A percentile compares a stretch with the other conserved stretches of the same genome.
Evolutionary conservation across 2,113 vertebrate genomes (phyloP).

Genomic region (Athene cunicularia): DNA sequence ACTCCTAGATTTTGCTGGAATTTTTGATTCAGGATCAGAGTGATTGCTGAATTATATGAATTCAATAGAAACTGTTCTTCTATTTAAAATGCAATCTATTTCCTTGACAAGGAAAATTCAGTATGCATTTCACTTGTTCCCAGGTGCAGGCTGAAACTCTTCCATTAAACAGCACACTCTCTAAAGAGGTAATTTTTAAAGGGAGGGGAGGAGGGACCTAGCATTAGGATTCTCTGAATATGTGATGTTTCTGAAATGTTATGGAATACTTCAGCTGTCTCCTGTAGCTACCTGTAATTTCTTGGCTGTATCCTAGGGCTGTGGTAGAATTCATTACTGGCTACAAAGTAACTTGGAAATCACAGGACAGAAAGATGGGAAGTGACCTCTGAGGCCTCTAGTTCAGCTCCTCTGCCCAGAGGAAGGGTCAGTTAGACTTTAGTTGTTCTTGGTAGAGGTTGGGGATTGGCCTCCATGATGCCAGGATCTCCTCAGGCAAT

Average conservation of each 20-base stretch:
- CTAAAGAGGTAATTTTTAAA: not conserved
- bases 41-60: not conserved
- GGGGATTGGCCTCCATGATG: accelerated
- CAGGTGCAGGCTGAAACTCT: not conserved
- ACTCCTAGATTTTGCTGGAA: not conserved
- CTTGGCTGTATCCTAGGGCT: not conserved
- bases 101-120: not conserved
- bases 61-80: not conserved
- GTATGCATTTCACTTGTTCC: not conserved
- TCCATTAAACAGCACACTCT: not conserved
- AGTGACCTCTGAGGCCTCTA: not conserved
- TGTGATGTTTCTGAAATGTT: not conserved
- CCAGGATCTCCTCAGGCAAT: not conserved
- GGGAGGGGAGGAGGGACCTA: not conserved
- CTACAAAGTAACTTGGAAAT: not conserved
- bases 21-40: conserved; percentile 48
- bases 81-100: not conserved
- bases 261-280: not conserved
- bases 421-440: not conserved
- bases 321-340: not conserved
- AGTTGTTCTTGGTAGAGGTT: not conserved
- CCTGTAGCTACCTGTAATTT: not conserved
- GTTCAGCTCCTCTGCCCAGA: not conserved
- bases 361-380: not conserved
- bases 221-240: not conserved